Base-by-base conservation (phyloP, 2,797 vertebrate genomes). In the Astyanax mexicanus region DNA sequence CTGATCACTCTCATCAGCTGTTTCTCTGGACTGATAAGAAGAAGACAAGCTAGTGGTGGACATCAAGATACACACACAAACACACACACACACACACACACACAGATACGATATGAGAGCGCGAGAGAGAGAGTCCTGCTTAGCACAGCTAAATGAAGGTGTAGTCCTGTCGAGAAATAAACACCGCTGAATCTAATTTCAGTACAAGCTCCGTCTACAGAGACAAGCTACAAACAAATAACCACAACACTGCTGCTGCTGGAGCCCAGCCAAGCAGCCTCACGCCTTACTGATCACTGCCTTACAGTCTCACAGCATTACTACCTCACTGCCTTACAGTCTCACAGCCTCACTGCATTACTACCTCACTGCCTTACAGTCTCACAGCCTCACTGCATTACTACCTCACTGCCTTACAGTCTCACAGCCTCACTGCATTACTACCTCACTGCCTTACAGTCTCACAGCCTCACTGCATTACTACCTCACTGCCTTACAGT, bases 51-150 rank as follows among this genome's bases (percentile, higher is more conserved):
- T 27, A 61, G 55, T 21, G 35, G 32, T 67, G n/a, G 32, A 62
- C 65, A 23, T 21, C 74, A 78, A 52, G 72, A 68, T 51, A 75
- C 62, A 79, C 42, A 37, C 80, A 83, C 52, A 44, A 23, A 11
- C 58, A 78, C 76, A 70, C 19, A 6, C 49, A 74, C 61, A 79
- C 38, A 32, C 80, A 83, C 55, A 47, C 23, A 10, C 58, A 78
- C 76, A 70, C n/a, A 8, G n/a, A n/a, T n/a, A n/a, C n/a, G n/a
- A n/a, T 44, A 55, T 15, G 25, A 3, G n/a, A 35, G 12, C 21
- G 12, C 62, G 23, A 6, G n/a, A 21, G 44, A 78, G 77, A 45
- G 29, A 25, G 27, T 11, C 60, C 23, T 66, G 69, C 60, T 49
- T 65, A 71, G 68, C 51, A 57, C 21, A 70, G 45, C 67, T 68